Evolutionary conservation across 2,888 invertebrate species (phyloP).

Genomic region (Melanostoma mellinum): DNA sequence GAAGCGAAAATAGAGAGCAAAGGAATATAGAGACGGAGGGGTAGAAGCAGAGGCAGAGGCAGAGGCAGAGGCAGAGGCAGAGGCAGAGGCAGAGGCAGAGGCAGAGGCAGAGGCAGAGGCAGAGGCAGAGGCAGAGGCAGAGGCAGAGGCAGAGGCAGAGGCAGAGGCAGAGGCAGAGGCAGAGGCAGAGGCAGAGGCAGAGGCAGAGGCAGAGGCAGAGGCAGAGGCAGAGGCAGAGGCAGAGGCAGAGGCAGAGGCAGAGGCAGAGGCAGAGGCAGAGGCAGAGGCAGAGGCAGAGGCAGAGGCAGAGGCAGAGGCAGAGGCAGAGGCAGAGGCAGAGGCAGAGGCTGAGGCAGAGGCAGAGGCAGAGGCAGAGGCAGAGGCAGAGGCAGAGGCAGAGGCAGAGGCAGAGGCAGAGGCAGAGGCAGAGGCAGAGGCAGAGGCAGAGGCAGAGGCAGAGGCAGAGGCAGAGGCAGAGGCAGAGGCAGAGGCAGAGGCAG

Average conservation of each 20-base stretch:
- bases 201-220: neutral
- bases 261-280: neutral
- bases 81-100: neutral
- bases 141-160: neutral
- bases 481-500: too few relatives aligned
- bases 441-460: too few relatives aligned
- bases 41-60: conserved; percentile 7
- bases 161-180: neutral
- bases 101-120: neutral
- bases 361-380: too few relatives aligned
- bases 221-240: neutral
- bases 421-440: too few relatives aligned
- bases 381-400: too few relatives aligned
- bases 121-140: neutral
- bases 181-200: neutral
- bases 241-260: neutral
- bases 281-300: neutral
- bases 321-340: too few relatives aligned
- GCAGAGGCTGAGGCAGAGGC: too few relatives aligned
- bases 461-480: too few relatives aligned
- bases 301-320: neutral
- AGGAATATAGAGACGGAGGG: too few relatives aligned
- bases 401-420: too few relatives aligned
- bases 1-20: too few relatives aligned
- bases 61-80: neutral